These are phyloP conservation scores for Cephalopholis sonnerati DNA, from an alignment of 2,113 vertebrate genomes.

Conservation along the genomic window DNA sequence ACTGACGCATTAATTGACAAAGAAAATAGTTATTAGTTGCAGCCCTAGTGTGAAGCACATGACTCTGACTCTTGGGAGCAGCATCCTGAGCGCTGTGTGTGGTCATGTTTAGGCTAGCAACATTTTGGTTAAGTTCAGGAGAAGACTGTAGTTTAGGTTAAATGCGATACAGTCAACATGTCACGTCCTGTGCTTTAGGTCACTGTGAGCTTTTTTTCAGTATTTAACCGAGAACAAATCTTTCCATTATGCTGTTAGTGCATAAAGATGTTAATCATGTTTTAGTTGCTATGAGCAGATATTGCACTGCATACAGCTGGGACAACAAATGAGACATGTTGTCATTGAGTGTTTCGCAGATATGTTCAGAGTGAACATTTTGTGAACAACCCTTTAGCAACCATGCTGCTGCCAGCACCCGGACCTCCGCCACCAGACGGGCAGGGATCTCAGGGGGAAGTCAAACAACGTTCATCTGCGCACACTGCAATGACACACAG, in stretches of 20 bases:
- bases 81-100: not conserved
- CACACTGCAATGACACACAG: too few relatives aligned
- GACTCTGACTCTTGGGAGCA: not conserved
- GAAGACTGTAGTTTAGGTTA: not conserved
- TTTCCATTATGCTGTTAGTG: not conserved
- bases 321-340: too few relatives aligned
- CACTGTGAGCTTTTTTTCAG: not conserved
- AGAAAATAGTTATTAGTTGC: too few relatives aligned
- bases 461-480: too few relatives aligned
- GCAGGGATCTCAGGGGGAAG: too few relatives aligned
- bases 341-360: too few relatives aligned
- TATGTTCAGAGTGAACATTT: not conserved
- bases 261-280: not conserved
- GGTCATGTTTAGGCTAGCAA: not conserved
- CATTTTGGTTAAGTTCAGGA: not conserved
- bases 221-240: not conserved
- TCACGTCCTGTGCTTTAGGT: not conserved
- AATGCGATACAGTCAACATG: not conserved
- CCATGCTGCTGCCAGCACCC: too few relatives aligned
- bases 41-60: not conserved
- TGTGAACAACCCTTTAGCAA: too few relatives aligned
- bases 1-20: too few relatives aligned
- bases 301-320: too few relatives aligned
- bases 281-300: not conserved
- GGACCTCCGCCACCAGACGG: too few relatives aligned